A percentile compares a stretch with the other conserved stretches of the same genome.
Conservation (phyloP, 2,888 invertebrate genomes). For the Cerastis leucographa region DNA sequence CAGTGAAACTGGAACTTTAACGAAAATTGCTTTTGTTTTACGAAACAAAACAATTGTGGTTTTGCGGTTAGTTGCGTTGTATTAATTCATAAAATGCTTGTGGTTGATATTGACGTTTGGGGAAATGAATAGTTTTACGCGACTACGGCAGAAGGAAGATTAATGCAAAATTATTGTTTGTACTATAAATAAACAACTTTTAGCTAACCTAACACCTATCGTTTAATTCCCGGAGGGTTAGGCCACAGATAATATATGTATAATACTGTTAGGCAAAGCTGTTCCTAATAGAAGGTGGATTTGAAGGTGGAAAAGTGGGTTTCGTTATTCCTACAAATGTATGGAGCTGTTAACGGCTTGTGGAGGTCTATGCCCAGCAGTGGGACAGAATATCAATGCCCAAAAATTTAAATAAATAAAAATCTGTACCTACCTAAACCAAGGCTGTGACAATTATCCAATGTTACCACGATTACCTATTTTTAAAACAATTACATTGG, state of each 20-base stretch:
- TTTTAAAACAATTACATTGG: conserved; percentile 18
- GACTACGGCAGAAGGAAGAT: not conserved
- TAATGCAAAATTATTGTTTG: not conserved
- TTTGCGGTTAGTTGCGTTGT: not conserved
- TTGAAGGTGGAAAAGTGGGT: too few relatives aligned
- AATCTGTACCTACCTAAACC: not conserved
- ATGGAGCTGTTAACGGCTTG: too few relatives aligned
- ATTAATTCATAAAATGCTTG: not conserved
- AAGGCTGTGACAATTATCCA: conserved; percentile 8
- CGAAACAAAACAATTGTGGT: not conserved
- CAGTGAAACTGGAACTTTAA: not conserved
- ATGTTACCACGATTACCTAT: conserved; percentile 6
- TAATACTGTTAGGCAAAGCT: not conserved
- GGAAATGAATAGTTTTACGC: not conserved
- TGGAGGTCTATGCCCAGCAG: too few relatives aligned
- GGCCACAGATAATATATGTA: too few relatives aligned
- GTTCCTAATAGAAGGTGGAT: not conserved
- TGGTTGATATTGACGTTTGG: not conserved
- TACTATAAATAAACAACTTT: not conserved
- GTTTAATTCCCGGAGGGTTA: not conserved
- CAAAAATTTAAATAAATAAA: too few relatives aligned
- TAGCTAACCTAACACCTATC: not conserved
- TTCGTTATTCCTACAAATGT: too few relatives aligned
- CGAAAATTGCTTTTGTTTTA: too few relatives aligned
- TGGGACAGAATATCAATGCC: too few relatives aligned